Conservation (phyloP, 2,797 vertebrate genomes). For the Sebastes minor region DNA sequence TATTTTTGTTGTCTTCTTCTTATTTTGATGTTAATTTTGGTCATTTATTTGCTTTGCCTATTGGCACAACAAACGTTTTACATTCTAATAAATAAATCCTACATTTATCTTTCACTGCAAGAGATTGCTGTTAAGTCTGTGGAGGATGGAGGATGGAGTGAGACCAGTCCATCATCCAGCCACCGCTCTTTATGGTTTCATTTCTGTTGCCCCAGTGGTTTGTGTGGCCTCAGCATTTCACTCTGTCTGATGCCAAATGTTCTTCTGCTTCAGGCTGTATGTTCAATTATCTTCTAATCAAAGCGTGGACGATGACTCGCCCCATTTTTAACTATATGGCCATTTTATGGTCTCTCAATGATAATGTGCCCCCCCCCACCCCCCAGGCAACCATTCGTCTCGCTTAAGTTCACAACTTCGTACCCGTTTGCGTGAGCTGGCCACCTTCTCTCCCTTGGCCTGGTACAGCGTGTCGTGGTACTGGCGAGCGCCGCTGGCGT, state of each 20-base stretch:
- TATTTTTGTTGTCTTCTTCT: neutral
- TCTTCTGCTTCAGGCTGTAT: constrained; percentile 1
- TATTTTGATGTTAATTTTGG: neutral
- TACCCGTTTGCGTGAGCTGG: constrained; percentile 93
- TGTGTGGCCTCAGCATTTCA: neutral
- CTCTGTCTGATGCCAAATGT: neutral
- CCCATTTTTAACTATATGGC: neutral
- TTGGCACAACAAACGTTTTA: neutral
- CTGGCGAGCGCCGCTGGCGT: constrained; percentile 71
- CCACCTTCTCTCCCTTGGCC: constrained; percentile 93
- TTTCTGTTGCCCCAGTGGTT: neutral
- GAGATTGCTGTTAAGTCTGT: neutral
- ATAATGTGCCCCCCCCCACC: neutral
- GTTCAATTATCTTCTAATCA: constrained; percentile 26
- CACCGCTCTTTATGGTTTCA: neutral
- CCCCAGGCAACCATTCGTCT: neutral
- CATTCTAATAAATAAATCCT: neutral
- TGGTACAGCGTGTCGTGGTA: constrained; percentile 91
- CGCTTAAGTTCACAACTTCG: neutral
- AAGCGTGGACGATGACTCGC: neutral
- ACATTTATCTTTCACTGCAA: neutral
- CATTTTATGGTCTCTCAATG: neutral
- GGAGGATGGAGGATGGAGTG: neutral
- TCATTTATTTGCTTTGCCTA: neutral
- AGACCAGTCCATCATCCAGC: neutral